Conservation (phyloP, 2,888 invertebrate genomes). For the Siphlonurus alternatus region DNA sequence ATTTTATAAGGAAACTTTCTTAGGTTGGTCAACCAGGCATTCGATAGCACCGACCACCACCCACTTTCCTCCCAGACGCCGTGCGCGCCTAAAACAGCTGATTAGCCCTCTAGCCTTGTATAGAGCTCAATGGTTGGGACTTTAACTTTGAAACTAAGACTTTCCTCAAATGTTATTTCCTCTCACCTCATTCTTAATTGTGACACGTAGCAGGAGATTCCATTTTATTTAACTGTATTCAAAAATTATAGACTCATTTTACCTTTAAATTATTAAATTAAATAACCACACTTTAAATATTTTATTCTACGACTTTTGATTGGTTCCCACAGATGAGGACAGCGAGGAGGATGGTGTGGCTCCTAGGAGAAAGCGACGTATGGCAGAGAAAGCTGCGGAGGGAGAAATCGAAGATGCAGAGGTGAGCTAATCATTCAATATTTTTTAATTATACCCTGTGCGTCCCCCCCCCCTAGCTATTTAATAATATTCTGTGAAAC, state of each 20-base stretch:
- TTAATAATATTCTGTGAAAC: background rate
- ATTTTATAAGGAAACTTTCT: too few species aligned
- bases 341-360: slow-evolving; percentile 54
- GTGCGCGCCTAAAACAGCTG: too few species aligned
- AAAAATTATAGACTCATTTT: background rate
- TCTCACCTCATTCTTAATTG: background rate
- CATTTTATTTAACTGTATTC: slow-evolving; percentile 5
- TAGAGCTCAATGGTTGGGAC: too few species aligned
- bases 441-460: background rate
- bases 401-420: slow-evolving; percentile 62
- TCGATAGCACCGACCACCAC: too few species aligned
- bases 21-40: too few species aligned
- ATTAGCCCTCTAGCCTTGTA: too few species aligned
- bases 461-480: background rate
- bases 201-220: background rate
- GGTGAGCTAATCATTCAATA: slow-evolving; percentile 20
- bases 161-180: too few species aligned
- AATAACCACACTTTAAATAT: background rate
- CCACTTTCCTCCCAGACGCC: too few species aligned
- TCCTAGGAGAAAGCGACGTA: slow-evolving; percentile 46
- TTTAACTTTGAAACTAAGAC: too few species aligned
- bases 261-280: too few species aligned
- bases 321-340: slow-evolving; percentile 34
- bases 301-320: slow-evolving; percentile 3
- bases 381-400: slow-evolving; percentile 76